Percentiles rank a stretch among this genome's conserved stretches.
These are phyloP conservation scores for Phasianus colchicus DNA, from an alignment of 2,113 vertebrate genomes.

Conservation along the genomic window DNA sequence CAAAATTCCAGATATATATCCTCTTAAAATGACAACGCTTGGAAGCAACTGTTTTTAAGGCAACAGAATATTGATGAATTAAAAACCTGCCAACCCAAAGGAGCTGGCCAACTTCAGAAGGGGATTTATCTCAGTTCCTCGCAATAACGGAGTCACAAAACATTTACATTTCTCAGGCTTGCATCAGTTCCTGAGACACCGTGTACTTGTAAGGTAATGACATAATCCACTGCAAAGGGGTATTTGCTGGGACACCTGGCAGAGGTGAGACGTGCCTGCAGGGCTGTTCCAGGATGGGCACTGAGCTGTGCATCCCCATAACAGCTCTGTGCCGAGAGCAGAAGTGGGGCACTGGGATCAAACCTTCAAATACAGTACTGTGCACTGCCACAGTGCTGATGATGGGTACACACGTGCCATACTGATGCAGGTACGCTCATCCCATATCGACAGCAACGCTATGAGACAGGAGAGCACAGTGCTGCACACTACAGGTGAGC, in stretches of 20 bases:
- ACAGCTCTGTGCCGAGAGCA: not conserved
- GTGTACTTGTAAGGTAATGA: not conserved
- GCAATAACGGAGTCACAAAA: not conserved
- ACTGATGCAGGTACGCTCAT: not conserved
- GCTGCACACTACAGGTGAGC: accelerated
- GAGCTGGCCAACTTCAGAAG: not conserved
- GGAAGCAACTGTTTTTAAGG: conserved; percentile 50
- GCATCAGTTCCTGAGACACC: not conserved
- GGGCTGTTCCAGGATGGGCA: not conserved
- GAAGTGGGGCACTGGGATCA: not conserved
- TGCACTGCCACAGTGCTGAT: accelerated
- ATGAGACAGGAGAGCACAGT: accelerated
- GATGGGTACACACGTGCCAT: not conserved
- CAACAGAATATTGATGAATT: conserved; percentile 17
- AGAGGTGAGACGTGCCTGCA: not conserved
- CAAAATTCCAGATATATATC: conserved; percentile 51
- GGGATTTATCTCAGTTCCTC: conserved; percentile 21
- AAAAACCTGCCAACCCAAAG: conserved; percentile 3
- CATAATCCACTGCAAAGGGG: not conserved
- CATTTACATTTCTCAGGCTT: conserved; percentile 3
- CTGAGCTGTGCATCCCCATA: accelerated
- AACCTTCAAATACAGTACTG: accelerated
- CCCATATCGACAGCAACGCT: not conserved
- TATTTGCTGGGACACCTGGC: not conserved
- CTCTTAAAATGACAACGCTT: conserved; percentile 58